These are phyloP conservation scores for Agrochola litura DNA, from an alignment of 2,888 invertebrate genomes.

Conservation along the genomic window DNA sequence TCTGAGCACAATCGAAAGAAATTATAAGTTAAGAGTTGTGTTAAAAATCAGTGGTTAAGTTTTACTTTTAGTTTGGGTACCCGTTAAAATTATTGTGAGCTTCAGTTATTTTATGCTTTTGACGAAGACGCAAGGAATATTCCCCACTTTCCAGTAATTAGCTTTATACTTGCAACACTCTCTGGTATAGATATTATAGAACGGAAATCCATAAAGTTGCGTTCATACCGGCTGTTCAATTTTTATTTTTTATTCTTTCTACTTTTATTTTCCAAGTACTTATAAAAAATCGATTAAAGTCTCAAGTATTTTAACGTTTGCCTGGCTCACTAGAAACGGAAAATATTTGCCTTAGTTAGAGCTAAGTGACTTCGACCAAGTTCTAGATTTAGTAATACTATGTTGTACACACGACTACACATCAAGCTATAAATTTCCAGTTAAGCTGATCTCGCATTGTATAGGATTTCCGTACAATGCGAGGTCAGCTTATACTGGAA, in stretches of 20 bases:
- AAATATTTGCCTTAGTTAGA: too few relatives aligned
- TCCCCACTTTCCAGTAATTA: slow-evolving; percentile 1
- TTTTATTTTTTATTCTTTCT: background rate
- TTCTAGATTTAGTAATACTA: too few relatives aligned
- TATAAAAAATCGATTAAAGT: background rate
- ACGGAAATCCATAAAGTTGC: slow-evolving; percentile 33
- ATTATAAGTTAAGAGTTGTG: rapidly evolving
- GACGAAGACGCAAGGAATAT: background rate
- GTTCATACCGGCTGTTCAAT: slow-evolving; percentile 15
- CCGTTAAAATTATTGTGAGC: background rate
- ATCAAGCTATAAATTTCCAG: too few relatives aligned
- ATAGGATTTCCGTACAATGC: too few relatives aligned
- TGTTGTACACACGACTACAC: too few relatives aligned
- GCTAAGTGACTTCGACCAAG: too few relatives aligned
- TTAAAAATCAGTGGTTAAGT: rapidly evolving
- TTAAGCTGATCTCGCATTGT: too few relatives aligned
- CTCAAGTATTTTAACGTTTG: background rate
- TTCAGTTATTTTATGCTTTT: background rate
- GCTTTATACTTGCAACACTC: slow-evolving; percentile 24
- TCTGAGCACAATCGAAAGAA: background rate
- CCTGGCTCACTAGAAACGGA: background rate
- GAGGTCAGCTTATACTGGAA: too few relatives aligned
- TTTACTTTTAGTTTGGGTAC: background rate
- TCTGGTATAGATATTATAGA: slow-evolving; percentile 32
- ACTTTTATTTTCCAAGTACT: too few relatives aligned